Conservation (phyloP, 1,140 invertebrate species). For the Artemia franciscana region DNA sequence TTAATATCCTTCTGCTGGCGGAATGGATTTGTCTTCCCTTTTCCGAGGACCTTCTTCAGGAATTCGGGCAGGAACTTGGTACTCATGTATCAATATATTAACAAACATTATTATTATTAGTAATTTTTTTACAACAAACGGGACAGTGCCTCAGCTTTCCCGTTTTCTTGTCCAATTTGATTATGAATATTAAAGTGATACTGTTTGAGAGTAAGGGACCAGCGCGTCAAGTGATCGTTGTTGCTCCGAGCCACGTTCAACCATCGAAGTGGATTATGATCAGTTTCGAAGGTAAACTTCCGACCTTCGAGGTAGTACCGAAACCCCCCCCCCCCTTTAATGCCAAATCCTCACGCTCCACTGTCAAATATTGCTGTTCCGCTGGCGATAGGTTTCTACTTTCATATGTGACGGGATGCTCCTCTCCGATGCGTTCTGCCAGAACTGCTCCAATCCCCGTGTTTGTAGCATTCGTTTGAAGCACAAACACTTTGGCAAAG, state of each 20-base stretch:
- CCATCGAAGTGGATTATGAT: constrained; percentile 19
- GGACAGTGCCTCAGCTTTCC: neutral
- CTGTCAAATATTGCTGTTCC: constrained; percentile 20
- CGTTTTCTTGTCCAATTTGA: neutral
- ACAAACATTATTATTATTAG: no score
- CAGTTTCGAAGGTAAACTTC: constrained; percentile 18
- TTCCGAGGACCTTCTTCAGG: no score
- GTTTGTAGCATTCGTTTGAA: constrained; percentile 1
- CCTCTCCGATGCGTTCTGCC: neutral
- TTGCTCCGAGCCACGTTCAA: neutral
- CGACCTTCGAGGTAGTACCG: constrained; percentile 18
- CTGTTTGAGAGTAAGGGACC: neutral
- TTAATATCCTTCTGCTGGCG: no score
- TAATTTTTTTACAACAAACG: no score
- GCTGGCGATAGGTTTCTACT: constrained; percentile 18
- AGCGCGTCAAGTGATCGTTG: neutral
- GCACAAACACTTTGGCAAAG: neutral
- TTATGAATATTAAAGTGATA: neutral
- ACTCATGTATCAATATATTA: no score
- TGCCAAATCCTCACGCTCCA: constrained; percentile 20
- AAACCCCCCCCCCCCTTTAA: constrained; percentile 15
- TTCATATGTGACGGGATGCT: constrained; percentile 18
- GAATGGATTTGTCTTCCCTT: no score
- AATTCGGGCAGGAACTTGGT: no score
- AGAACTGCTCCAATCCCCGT: constrained; percentile 1